phyloP scores from a whole-genome alignment of 2,113 vertebrate species.

The Spea bombifrons region DNA sequence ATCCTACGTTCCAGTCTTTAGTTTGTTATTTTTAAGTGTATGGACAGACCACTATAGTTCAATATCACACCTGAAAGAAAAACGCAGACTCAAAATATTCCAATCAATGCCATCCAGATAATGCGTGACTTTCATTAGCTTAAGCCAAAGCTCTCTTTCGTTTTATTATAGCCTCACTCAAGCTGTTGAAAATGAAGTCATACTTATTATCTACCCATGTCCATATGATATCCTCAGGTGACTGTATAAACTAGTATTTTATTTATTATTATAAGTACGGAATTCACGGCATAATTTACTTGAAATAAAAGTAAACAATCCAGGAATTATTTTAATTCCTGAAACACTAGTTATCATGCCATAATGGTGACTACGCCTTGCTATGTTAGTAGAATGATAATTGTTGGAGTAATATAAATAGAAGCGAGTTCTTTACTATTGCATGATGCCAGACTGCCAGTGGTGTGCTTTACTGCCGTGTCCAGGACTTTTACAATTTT shows the following conservation, averaged over 20 bases:
- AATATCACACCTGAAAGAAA: too few relatives aligned
- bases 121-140: too few relatives aligned
- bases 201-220: background rate
- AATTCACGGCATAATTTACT: constrained; percentile 20
- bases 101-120: too few relatives aligned
- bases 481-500: background rate
- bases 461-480: background rate
- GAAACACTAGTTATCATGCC: constrained; percentile 17
- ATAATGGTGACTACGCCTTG: constrained; percentile 25
- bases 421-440: background rate
- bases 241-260: constrained; percentile 12
- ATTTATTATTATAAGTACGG: background rate
- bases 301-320: background rate
- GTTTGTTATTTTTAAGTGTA: too few relatives aligned
- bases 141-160: too few relatives aligned
- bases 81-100: too few relatives aligned
- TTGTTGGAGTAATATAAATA: constrained; percentile 36
- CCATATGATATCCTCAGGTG: background rate
- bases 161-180: too few relatives aligned
- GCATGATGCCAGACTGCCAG: background rate
- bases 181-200: too few relatives aligned
- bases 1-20: too few relatives aligned
- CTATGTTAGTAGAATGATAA: constrained; percentile 11
- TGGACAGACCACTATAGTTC: too few relatives aligned
- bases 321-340: constrained; percentile 9